Evolutionary conservation across 1,140 invertebrate genomes (phyloP).

Genomic region (Lepidurus couesii): DNA sequence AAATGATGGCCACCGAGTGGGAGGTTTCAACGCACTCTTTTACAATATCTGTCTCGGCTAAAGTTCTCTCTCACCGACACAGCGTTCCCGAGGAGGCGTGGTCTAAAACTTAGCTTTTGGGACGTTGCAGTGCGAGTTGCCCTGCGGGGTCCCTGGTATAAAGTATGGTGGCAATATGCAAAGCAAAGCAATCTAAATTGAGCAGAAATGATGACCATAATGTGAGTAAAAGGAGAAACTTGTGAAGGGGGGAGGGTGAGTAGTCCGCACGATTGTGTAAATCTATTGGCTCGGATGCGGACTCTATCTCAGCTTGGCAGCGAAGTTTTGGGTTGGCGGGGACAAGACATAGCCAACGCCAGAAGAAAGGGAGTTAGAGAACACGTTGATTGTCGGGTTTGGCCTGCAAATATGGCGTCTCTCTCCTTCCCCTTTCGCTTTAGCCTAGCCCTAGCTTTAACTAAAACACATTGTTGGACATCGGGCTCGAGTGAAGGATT

Average conservation of each 20-base stretch:
- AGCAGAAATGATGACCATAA: background rate
- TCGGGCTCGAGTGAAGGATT: background rate
- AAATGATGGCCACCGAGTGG: background rate
- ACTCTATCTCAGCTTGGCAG: background rate
- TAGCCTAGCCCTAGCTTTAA: constrained; percentile 15
- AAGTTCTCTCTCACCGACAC: background rate
- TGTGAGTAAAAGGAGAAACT: background rate
- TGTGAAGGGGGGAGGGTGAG: background rate
- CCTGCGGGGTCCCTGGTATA: background rate
- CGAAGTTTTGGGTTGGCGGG: background rate
- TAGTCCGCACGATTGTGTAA: background rate
- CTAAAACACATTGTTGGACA: background rate
- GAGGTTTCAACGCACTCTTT: background rate
- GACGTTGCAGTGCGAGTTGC: background rate
- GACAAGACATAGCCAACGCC: constrained; percentile 7
- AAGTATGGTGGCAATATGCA: background rate
- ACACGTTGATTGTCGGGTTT: constrained; percentile 21
- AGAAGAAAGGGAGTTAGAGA: constrained; percentile 18
- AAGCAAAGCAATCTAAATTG: background rate
- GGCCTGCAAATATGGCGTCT: constrained; percentile 21
- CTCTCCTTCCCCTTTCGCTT: constrained; percentile 23
- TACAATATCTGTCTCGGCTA: background rate
- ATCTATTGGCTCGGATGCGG: background rate
- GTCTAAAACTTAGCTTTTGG: background rate
- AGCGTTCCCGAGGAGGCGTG: background rate